Evolutionary conservation across 1,140 invertebrate species (phyloP).

Genomic region (Drosophila rufa): DNA sequence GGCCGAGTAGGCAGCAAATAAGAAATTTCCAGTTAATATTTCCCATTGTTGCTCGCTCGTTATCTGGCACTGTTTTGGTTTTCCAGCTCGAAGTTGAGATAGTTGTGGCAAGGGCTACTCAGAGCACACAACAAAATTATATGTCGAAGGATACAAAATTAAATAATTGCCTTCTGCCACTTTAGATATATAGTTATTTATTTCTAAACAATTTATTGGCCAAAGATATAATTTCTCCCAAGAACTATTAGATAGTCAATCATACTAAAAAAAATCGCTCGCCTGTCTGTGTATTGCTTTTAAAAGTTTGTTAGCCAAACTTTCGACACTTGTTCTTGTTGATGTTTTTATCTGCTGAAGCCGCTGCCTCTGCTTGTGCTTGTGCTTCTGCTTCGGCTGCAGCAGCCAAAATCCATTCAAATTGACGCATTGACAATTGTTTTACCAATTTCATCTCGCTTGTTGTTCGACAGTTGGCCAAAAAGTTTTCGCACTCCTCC

Average conservation of each 20-base stretch:
- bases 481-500: constrained; percentile 32
- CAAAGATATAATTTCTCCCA: not conserved
- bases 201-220: not conserved
- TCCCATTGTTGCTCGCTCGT: constrained; percentile 7
- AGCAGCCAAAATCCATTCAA: constrained; percentile 63
- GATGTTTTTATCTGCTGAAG: constrained; percentile 44
- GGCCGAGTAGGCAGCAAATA: constrained; percentile 12
- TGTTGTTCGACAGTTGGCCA: constrained; percentile 63
- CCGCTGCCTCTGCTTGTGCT: constrained; percentile 12
- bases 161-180: too few species aligned
- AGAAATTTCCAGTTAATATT: constrained; percentile 34
- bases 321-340: constrained; percentile 45
- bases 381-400: constrained; percentile 13
- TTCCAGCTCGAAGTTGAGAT: not conserved
- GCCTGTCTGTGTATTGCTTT: constrained; percentile 11
- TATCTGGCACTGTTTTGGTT: constrained; percentile 2
- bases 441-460: constrained; percentile 72
- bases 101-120: constrained; percentile 38
- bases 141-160: too few species aligned
- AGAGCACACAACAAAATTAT: not conserved
- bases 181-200: too few species aligned
- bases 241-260: not conserved
- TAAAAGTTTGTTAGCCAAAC: constrained; percentile 27
- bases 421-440: constrained; percentile 81
- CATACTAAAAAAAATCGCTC: not conserved